Percentiles rank a stretch among this genome's conserved stretches.
Conservation (phyloP, 2,888 invertebrate genomes). For the Epinotia ramella region DNA sequence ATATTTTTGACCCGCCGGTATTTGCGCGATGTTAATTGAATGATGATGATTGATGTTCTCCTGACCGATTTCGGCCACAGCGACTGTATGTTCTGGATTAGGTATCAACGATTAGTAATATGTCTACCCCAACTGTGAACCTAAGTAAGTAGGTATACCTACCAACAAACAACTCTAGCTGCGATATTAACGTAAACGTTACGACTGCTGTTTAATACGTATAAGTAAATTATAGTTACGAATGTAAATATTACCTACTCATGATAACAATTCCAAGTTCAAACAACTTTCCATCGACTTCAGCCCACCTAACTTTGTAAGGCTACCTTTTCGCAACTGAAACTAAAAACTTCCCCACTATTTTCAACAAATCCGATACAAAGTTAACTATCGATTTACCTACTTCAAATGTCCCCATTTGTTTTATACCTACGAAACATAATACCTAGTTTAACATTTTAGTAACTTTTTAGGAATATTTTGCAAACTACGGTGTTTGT, state of each 20-base stretch:
- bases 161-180: not conserved
- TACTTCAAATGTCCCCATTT: not conserved
- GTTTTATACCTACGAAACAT: not conserved
- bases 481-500: not conserved
- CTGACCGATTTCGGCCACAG: too few relatives aligned
- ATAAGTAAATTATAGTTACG: not conserved
- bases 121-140: not conserved
- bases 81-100: too few relatives aligned
- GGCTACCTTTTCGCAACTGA: not conserved
- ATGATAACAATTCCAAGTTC: not conserved
- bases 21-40: not conserved
- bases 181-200: not conserved
- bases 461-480: too few relatives aligned
- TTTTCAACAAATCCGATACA: not conserved
- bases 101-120: too few relatives aligned
- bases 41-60: too few relatives aligned
- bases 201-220: not conserved
- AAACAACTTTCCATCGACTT: constrained; percentile 1
- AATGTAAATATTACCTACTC: not conserved
- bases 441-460: too few relatives aligned
- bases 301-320: constrained; percentile 7
- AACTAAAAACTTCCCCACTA: not conserved
- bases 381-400: not conserved
- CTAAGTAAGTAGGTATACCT: not conserved
- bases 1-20: too few relatives aligned